These are phyloP conservation scores for Kuschelorhynchus macadamiae DNA, from an alignment of 2,888 invertebrate genomes.

Conservation along the genomic window DNA sequence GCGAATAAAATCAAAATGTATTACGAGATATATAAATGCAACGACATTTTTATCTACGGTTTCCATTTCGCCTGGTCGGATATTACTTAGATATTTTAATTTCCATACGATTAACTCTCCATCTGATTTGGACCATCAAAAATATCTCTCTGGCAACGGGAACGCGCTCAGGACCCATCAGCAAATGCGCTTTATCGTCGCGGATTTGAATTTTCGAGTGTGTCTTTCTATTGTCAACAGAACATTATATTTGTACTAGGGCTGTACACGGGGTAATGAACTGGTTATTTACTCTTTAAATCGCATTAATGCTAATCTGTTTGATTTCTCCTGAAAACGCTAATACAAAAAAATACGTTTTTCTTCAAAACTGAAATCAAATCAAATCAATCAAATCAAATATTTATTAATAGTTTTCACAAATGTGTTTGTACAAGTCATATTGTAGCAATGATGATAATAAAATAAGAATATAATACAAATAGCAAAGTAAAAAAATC, in stretches of 20 bases:
- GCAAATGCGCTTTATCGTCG: slow-evolving; percentile 49
- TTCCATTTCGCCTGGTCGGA: slow-evolving; percentile 63
- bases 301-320: slow-evolving; percentile 30
- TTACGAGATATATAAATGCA: slow-evolving; percentile 58
- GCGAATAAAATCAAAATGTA: slow-evolving; percentile 58
- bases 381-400: too few species aligned
- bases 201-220: slow-evolving; percentile 49
- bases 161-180: slow-evolving; percentile 50
- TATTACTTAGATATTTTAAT: slow-evolving; percentile 65
- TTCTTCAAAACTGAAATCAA: too few species aligned
- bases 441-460: too few species aligned
- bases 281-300: slow-evolving; percentile 34
- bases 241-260: slow-evolving; percentile 39
- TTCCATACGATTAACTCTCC: slow-evolving; percentile 65
- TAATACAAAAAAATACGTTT: too few species aligned
- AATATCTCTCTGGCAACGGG: slow-evolving; percentile 46
- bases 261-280: slow-evolving; percentile 36
- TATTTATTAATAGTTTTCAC: too few species aligned
- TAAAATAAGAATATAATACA: too few species aligned
- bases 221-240: slow-evolving; percentile 45
- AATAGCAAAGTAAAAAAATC: too few species aligned
- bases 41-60: slow-evolving; percentile 60
- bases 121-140: slow-evolving; percentile 58
- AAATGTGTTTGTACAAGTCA: too few species aligned
- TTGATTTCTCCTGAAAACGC: too few species aligned